A percentile compares a stretch with the other conserved stretches of the same genome.
These are phyloP conservation scores for Acrobasis suavella DNA, from an alignment of 2,888 invertebrate genomes.

Conservation along the genomic window DNA sequence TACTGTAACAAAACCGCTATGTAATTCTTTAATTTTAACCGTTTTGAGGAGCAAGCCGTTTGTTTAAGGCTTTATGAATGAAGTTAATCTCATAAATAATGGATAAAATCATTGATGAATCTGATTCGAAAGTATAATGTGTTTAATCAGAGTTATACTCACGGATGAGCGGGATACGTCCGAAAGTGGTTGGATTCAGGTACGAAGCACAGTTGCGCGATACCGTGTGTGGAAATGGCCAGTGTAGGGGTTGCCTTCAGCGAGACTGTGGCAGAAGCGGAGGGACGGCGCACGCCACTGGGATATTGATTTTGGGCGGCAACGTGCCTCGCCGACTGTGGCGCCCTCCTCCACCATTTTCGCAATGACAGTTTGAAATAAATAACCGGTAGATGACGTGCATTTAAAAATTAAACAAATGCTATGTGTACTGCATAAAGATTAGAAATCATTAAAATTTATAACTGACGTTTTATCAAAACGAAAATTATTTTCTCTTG, in stretches of 20 bases:
- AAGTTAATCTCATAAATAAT: constrained; percentile 31
- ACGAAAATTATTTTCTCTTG: too few species aligned
- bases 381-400: constrained; percentile 52
- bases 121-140: constrained; percentile 21
- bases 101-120: constrained; percentile 24
- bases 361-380: constrained; percentile 29
- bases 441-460: background rate
- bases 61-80: constrained; percentile 46
- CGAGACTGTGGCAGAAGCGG: constrained; percentile 67
- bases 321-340: constrained; percentile 45
- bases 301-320: constrained; percentile 79
- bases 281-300: constrained; percentile 67
- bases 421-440: background rate
- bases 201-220: constrained; percentile 63
- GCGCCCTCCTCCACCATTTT: constrained; percentile 48
- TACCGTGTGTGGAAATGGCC: constrained; percentile 58
- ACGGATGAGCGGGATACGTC: constrained; percentile 53
- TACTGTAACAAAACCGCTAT: constrained; percentile 47
- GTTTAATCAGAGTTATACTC: constrained; percentile 46
- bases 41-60: constrained; percentile 34
- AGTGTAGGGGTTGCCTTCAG: constrained; percentile 62
- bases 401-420: background rate
- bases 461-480: too few species aligned
- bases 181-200: constrained; percentile 50
- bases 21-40: constrained; percentile 47